These are phyloP conservation scores for Fistularia tabacaria DNA, from an alignment of 2,797 vertebrate genomes.

Conservation along the genomic window DNA sequence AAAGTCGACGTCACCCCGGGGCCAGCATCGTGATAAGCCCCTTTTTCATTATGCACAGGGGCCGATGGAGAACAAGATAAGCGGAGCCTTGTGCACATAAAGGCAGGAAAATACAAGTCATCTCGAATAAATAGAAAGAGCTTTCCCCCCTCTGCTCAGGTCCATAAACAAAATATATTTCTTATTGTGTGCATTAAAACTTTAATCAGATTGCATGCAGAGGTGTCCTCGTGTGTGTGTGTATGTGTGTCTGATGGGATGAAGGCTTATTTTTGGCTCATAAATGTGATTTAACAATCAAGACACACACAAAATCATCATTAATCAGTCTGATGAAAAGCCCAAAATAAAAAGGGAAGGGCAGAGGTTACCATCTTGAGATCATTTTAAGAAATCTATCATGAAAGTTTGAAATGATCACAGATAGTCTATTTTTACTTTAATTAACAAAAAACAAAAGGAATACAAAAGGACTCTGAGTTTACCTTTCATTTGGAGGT, in stretches of 20 bases:
- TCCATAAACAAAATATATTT: conserved; percentile 53
- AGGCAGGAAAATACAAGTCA: conserved; percentile 64
- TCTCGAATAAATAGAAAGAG: conserved; percentile 66
- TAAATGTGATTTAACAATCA: too few relatives aligned
- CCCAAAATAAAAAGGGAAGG: too few relatives aligned
- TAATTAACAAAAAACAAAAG: too few relatives aligned
- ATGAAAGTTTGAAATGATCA: too few relatives aligned
- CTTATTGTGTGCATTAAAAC: conserved; percentile 53
- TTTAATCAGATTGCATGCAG: conserved; percentile 34
- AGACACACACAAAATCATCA: too few relatives aligned
- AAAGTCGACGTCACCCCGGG: conserved; percentile 70
- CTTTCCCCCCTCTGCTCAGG: conserved; percentile 13
- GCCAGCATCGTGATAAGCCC: conserved; percentile 71
- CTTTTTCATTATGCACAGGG: conserved; percentile 76
- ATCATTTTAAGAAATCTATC: too few relatives aligned
- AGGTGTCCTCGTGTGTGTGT: conserved; percentile 1
- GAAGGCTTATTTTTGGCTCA: too few relatives aligned
- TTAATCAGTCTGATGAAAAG: too few relatives aligned
- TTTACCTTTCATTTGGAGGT: too few relatives aligned
- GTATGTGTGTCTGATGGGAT: conserved; percentile 3
- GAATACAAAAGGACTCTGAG: too few relatives aligned
- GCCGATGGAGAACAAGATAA: conserved; percentile 61
- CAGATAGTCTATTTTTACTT: too few relatives aligned
- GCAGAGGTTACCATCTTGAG: too few relatives aligned
- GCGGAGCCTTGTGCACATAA: conserved; percentile 54